phyloP scores from a whole-genome alignment of 2,888 invertebrate genomes.

The Fissipunctia ypsillon region DNA sequence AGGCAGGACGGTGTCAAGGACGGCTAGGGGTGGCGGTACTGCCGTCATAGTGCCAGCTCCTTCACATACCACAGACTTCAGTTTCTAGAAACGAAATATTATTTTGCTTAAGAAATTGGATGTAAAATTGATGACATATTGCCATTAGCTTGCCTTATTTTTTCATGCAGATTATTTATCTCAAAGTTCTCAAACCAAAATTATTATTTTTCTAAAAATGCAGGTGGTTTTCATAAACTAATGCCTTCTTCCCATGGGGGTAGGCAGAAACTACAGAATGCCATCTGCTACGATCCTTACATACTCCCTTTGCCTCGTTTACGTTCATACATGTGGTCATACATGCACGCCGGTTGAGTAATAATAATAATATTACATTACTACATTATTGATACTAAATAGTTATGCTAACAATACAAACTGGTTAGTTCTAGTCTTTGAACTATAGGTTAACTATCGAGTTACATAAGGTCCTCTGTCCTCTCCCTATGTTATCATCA shows the following conservation, averaged over 20 bases:
- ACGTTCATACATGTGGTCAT: no score
- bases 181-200: neutral
- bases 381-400: neutral
- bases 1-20: slow-evolving; percentile 72
- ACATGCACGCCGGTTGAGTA: no score
- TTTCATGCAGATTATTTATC: neutral
- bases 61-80: slow-evolving; percentile 85
- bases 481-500: slow-evolving; percentile 1
- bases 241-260: no score
- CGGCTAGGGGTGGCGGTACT: slow-evolving; percentile 77
- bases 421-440: neutral
- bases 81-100: slow-evolving; percentile 77
- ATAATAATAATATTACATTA: no score
- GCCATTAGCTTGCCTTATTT: neutral
- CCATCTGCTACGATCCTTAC: no score
- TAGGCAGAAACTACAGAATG: no score
- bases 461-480: no score
- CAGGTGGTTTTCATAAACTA: no score
- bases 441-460: neutral
- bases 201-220: neutral
- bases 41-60: slow-evolving; percentile 82
- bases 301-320: no score
- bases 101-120: neutral
- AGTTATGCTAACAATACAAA: neutral
- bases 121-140: neutral